Conservation (phyloP, 2,113 vertebrate genomes). For the Caranx ignobilis region DNA sequence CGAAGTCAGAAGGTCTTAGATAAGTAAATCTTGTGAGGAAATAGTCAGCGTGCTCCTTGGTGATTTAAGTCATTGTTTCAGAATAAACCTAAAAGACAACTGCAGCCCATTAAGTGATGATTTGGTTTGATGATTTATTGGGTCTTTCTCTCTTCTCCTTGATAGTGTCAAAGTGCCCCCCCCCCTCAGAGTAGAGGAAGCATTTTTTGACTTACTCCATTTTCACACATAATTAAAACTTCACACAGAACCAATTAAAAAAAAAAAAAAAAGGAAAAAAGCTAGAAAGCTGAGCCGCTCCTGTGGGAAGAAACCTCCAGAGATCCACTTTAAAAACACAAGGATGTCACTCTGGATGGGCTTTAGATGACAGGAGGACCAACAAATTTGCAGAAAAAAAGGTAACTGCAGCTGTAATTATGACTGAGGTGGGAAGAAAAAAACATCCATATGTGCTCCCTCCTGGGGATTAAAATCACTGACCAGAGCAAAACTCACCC, state of each 20-base stretch:
- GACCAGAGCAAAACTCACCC: neutral
- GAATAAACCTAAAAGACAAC: neutral
- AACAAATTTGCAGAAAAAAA: neutral
- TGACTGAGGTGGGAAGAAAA: neutral
- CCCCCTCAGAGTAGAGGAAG: neutral
- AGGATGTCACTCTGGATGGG: neutral
- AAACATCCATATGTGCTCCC: neutral
- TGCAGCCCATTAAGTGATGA: neutral
- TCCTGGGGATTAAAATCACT: neutral
- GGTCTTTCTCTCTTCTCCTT: no score
- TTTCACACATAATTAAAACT: neutral
- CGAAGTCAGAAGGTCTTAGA: neutral
- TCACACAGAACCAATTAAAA: neutral
- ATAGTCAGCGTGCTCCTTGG: neutral
- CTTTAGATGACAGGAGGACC: neutral
- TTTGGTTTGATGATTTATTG: no score
- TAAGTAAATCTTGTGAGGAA: neutral
- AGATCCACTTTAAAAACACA: neutral
- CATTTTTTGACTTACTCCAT: neutral
- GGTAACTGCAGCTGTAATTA: neutral
- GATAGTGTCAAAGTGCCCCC: neutral
- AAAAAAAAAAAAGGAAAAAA: neutral
- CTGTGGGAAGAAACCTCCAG: neutral
- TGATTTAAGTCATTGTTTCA: neutral
- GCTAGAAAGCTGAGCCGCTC: neutral